Conservation (phyloP, 2,113 vertebrate species). For the Phalacrocorax aristotelis region DNA sequence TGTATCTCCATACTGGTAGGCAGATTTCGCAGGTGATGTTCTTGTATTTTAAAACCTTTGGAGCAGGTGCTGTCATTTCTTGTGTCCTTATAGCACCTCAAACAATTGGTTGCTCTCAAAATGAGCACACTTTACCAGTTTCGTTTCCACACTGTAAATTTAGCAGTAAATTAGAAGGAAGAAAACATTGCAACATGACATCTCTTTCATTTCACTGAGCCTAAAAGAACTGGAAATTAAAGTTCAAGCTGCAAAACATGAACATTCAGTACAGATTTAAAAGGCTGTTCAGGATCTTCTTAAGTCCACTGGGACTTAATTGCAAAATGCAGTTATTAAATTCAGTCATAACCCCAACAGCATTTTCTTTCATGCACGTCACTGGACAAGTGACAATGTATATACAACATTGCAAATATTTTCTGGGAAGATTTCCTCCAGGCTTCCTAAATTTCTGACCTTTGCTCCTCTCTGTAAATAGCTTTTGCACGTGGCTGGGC, state of each 20-base stretch:
- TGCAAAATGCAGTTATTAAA: constrained; percentile 14
- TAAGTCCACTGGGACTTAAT: background rate
- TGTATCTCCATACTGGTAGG: fast-evolving
- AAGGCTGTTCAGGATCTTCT: background rate
- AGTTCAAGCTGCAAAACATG: background rate
- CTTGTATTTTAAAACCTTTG: background rate
- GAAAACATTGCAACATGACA: background rate
- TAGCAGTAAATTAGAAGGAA: constrained; percentile 16
- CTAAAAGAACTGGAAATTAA: constrained; percentile 6
- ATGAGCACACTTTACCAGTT: background rate
- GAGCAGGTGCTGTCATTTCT: background rate
- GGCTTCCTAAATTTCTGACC: constrained; percentile 35
- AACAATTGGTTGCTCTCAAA: background rate
- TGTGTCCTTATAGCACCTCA: background rate
- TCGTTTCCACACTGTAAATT: background rate
- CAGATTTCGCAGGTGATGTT: background rate
- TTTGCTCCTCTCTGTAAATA: constrained; percentile 27
- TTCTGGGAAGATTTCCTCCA: constrained; percentile 34
- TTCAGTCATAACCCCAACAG: background rate
- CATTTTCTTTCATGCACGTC: background rate
- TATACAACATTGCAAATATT: background rate
- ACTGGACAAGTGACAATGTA: background rate
- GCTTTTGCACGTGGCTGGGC: background rate
- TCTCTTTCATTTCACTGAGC: background rate
- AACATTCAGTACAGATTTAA: background rate